phyloP scores from a whole-genome alignment of 2,797 vertebrate genomes.

The Simalia tracyae region DNA sequence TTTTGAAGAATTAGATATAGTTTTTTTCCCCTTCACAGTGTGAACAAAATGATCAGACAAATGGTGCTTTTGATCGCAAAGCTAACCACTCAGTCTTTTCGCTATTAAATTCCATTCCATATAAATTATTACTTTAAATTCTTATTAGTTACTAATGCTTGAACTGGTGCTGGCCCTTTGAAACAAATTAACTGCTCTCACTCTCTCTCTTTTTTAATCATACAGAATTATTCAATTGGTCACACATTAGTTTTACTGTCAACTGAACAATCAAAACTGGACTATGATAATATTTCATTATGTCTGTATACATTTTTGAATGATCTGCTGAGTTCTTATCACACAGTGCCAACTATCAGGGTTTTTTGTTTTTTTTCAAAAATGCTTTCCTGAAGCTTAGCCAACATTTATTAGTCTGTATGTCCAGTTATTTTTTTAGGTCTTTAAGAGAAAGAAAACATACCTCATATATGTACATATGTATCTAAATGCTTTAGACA shows the following conservation, averaged over 20 bases:
- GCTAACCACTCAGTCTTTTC: conserved; percentile 60
- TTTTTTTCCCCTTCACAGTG: conserved; percentile 50
- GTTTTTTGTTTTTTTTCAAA: not conserved
- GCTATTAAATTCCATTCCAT: conserved; percentile 60
- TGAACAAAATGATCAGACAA: conserved; percentile 63
- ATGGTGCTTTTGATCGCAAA: conserved; percentile 65
- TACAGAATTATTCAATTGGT: not conserved
- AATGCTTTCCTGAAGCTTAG: not conserved
- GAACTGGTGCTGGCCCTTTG: conserved; percentile 53
- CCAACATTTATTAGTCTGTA: not conserved
- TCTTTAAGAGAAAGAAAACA: not conserved
- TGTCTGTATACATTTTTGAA: not conserved
- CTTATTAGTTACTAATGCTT: conserved; percentile 59
- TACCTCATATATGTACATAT: not conserved
- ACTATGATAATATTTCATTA: not conserved
- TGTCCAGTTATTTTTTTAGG: not conserved
- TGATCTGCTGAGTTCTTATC: not conserved
- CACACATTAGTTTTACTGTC: not conserved
- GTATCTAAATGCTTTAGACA: not conserved
- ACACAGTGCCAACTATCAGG: not conserved
- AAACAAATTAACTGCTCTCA: not conserved
- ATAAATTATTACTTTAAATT: conserved; percentile 54
- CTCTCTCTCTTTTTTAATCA: not conserved
- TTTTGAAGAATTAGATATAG: conserved; percentile 65
- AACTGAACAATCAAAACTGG: not conserved